Base-by-base conservation (phyloP, 2,888 invertebrate species). In the Aelia acuminata region DNA sequence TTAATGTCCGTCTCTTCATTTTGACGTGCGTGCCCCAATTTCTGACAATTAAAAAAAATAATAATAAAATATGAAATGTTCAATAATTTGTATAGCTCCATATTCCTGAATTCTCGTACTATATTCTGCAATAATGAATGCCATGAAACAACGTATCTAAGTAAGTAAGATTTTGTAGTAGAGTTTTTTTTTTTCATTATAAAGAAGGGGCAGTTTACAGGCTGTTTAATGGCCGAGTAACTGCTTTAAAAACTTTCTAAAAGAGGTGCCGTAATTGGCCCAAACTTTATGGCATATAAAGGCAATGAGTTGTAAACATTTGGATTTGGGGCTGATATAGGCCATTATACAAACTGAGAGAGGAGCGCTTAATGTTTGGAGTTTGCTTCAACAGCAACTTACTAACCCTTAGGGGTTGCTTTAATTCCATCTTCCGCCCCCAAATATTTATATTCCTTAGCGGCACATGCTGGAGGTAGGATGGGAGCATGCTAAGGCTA, bases 241-340 rank as follows among this genome's bases (percentile, higher is more conserved):
- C 35, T 18, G 63, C 63, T 20, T 70, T 35, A 20, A 70, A 70
- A 70, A 70, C 63, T 70, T 70, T 70, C 35, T 35, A 70, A 70
- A 70, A 70, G 63, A 70, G 31, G 31, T 5, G 63, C 18, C 18
- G 31, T 70, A 70, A 70, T 70, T 35, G 31, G 31, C 13, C 8
- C 31, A 70, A 70, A 70, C 63, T 70, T 70, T 31, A 35, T 35
- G 26, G 5, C 63, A 35, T 70, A 70, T 70, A 70, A 70, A 70
- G 63, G 18, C 63, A 70, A 80, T 80, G 43, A 47, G 43, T 80
- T 47, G 80, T 80, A 80, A 80, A 80, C 22, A 80, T 80, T 80
- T 43, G 43, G 22, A 43, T 80, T 80, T 15, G 75, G 11, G 10
- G 39, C 22, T n/a, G 80, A 80, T 80, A 80, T 80, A 43, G 80